Conservation (phyloP, 1,140 invertebrate species). For the Drosophila rufa region DNA sequence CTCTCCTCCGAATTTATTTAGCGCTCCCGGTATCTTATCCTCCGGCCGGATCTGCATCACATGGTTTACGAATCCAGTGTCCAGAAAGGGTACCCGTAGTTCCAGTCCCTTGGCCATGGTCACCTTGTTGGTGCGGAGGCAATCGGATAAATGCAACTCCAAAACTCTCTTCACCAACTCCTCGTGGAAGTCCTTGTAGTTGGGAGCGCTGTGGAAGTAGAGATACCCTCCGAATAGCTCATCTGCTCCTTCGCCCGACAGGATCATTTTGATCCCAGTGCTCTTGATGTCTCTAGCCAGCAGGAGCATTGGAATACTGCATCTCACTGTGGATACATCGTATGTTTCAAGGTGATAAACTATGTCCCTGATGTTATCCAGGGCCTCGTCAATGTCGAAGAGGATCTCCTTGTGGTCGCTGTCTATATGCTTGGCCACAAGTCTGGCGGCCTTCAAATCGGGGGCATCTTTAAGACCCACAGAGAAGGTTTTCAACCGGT, state of each 20-base stretch:
- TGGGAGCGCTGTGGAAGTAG: constrained; percentile 95
- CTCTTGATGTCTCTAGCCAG: constrained; percentile 89
- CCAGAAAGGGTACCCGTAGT: constrained; percentile 94
- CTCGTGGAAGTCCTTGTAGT: constrained; percentile 88
- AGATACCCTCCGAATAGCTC: constrained; percentile 96
- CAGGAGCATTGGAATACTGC: constrained; percentile 92
- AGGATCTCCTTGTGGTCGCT: constrained; percentile 95
- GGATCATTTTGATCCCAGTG: constrained; percentile 89
- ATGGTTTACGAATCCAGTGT: constrained; percentile 93
- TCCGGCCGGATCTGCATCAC: constrained; percentile 90
- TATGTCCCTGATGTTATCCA: constrained; percentile 89
- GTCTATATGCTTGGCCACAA: constrained; percentile 93
- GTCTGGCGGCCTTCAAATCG: constrained; percentile 92
- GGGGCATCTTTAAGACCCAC: constrained; percentile 95
- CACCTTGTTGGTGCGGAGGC: constrained; percentile 93
- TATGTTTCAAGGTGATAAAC: constrained; percentile 94
- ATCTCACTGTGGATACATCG: constrained; percentile 96
- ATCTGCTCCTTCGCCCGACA: constrained; percentile 96
- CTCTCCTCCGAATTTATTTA: constrained; percentile 59
- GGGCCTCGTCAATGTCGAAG: constrained; percentile 90
- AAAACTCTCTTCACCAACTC: constrained; percentile 90
- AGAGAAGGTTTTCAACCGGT: constrained; percentile 90
- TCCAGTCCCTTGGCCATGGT: constrained; percentile 94
- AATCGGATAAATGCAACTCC: constrained; percentile 92
- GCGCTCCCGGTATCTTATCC: constrained; percentile 89